Evolutionary conservation across 2,797 vertebrate species (phyloP).

Genomic region (Gymnoscopelus braueri): DNA sequence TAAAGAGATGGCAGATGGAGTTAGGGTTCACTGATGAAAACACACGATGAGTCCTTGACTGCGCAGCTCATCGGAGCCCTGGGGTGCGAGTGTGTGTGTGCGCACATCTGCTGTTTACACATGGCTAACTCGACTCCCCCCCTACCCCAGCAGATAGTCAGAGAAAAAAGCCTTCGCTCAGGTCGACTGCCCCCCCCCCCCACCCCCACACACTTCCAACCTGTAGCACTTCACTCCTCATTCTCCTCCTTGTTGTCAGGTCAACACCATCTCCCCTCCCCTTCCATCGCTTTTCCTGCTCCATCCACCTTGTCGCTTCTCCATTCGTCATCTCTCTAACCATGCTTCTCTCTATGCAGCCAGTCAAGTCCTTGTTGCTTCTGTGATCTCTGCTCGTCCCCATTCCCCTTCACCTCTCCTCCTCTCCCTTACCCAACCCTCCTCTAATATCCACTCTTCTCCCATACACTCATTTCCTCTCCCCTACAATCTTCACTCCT

Average conservation of each 20-base stretch:
- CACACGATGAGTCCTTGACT: constrained; percentile 53
- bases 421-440: neutral
- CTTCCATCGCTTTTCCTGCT: neutral
- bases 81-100: constrained; percentile 54
- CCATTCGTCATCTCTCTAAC: too few relatives aligned
- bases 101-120: constrained; percentile 78
- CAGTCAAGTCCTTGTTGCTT: too few relatives aligned
- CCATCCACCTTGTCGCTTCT: too few relatives aligned
- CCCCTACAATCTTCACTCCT: neutral
- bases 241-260: neutral
- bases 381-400: too few relatives aligned
- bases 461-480: neutral
- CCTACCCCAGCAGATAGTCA: constrained; percentile 17
- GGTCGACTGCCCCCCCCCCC: constrained; percentile 37
- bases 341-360: too few relatives aligned
- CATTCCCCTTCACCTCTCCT: neutral
- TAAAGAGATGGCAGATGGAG: constrained; percentile 16
- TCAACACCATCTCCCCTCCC: neutral
- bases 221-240: neutral
- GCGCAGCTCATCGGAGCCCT: constrained; percentile 56
- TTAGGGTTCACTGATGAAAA: constrained; percentile 2
- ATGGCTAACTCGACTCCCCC: constrained; percentile 61
- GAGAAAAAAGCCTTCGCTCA: constrained; percentile 46
- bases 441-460: neutral
- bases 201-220: neutral